These are phyloP conservation scores for Diabrotica virgifera DNA, from an alignment of 1,140 invertebrate species.

Conservation along the genomic window DNA sequence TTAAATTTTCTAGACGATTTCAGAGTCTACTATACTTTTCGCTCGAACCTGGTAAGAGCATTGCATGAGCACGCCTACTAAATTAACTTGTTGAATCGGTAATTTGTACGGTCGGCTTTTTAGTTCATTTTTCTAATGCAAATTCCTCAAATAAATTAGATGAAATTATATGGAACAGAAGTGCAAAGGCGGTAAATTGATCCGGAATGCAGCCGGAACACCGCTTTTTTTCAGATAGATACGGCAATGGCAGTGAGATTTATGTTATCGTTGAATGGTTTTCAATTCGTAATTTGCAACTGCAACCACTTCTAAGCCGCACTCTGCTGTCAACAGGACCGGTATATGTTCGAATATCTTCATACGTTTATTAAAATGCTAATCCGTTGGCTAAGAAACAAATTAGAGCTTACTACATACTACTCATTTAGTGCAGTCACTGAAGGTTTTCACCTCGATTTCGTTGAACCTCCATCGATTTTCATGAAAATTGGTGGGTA, in stretches of 20 bases:
- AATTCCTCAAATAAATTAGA: slow-evolving; percentile 9
- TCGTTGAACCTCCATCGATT: too few relatives aligned
- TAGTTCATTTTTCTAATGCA: slow-evolving; percentile 10
- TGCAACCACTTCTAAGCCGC: not conserved
- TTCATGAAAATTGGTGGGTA: too few relatives aligned
- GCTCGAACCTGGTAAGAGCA: not conserved
- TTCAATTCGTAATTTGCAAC: not conserved
- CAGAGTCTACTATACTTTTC: not conserved
- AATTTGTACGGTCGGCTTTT: not conserved
- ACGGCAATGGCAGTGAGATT: not conserved
- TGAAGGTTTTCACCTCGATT: too few relatives aligned
- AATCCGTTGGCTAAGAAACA: too few relatives aligned
- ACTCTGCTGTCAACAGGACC: not conserved
- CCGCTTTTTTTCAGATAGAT: not conserved
- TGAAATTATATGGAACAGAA: slow-evolving; percentile 15
- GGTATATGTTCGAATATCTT: not conserved
- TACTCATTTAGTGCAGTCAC: too few relatives aligned
- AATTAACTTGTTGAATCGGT: slow-evolving; percentile 15
- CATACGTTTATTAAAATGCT: too few relatives aligned
- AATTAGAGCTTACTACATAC: too few relatives aligned
- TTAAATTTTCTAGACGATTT: too few relatives aligned
- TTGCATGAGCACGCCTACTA: not conserved
- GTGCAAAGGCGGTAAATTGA: slow-evolving; percentile 11
- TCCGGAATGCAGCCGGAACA: slow-evolving; percentile 5
- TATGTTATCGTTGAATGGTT: slow-evolving; percentile 1